Evolutionary conservation across 2,888 invertebrate species (phyloP), one percentile per base, ranked within the genome.

Genomic region (Pecten maximus): DNA sequence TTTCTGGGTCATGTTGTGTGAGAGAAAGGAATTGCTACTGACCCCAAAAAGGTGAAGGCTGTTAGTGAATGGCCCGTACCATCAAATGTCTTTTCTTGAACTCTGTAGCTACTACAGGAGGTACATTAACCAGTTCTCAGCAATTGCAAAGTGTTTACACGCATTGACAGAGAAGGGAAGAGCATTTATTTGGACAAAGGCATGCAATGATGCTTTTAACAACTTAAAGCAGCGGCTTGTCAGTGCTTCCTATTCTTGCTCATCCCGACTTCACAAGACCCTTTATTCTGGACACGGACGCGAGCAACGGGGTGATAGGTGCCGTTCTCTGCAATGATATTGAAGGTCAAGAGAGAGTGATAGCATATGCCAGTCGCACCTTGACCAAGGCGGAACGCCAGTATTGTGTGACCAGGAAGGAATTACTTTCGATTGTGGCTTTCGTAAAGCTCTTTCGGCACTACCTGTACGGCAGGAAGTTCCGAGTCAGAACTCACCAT

Each of bases 381-480:
- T 54, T 93, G 4, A 87, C 89, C 10, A 90, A 91, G 39, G 19
- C 89, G 15, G 91, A 91, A 87, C 40, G 89, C 8, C 88, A 90
- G 2, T 90, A 90, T 40, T 91, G 91, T 60, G 90, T 91, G 0
- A 91, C 90, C 16, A 19, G 92, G 28, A 91, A 91, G 50, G 91
- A 92, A 48, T 88, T 93, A 28, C 23, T 88, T 12, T 91, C 90
- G 0, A 87, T 91, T 23, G 93, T 91, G 6, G 40, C 50, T 44
- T 93, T 91, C 40, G 90, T 91, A 23, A 92, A 93, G 54, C 89
- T 91, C 40, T 93, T 91, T 74, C 50, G 89, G n/a, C 93, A 92
- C 10, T 92, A 91, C 86, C 74, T 93, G 40, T 93, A 92, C 88
- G 92, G 92, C 12, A 28, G 74, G 23, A 87, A 88, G 40, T 92